Base-by-base conservation (phyloP, 2,113 vertebrate species). In the Heterotis niloticus region DNA sequence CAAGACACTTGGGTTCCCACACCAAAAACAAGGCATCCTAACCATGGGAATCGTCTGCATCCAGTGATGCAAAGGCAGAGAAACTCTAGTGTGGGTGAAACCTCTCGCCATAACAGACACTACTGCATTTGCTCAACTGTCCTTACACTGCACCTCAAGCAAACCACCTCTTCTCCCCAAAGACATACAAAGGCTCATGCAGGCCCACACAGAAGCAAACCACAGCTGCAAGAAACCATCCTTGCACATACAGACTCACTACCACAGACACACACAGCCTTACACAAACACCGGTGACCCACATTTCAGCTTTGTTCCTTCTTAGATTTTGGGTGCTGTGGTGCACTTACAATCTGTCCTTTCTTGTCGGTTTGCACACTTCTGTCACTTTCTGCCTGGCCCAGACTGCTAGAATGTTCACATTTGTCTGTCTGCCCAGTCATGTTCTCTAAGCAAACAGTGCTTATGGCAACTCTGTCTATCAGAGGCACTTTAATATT, bases 351-450 rank as follows among this genome's bases (percentile, higher is more conserved):
- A 34, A 28, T 34, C 56, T 29, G 26, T 62, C 28, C 26, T 62
- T 75, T 34, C 73, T 20, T 64, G 28, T 65, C 75, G 64, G 5
- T 51, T 76, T 29, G 64, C 54, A 75, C 29, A 14, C n/a, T 52
- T 29, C 75, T 65, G 59, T 14, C 75, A 76, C 16, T 18, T 75
- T 29, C 18, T 76, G 24, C 51, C 75, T 14, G 29, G 75, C 60
- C 60, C 7, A 65, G 75, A 44, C 60, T 24, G 5, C n/a, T 18
- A 76, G 62, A 64, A 76, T 24, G 14, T 71, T 12, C 29, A 14
- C 20, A 20, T 62, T 20, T 75, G 26, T 52, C 29, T 76, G 10
- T 24, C 29, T 65, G 75, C n/a, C 16, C 16, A 16, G 28, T 16
- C n/a, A 34, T 20, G 54, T 11, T 60, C n/a, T 60, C 18, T 20